These are phyloP conservation scores for Leptinotarsa peninsularis DNA, from an alignment of 2,888 invertebrate species.

Conservation along the genomic window DNA sequence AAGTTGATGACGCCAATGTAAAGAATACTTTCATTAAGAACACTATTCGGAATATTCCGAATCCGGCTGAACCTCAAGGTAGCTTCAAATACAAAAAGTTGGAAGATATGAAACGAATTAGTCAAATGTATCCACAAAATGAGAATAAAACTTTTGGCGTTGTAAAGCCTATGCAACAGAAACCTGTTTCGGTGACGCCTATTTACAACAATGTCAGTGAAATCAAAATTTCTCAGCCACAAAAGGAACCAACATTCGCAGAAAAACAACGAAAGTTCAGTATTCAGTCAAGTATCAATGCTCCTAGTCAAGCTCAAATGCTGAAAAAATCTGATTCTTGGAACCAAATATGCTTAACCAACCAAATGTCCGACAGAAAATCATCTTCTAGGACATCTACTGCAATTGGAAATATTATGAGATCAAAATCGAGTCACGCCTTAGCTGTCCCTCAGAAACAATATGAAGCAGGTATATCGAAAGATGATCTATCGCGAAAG, in stretches of 20 bases:
- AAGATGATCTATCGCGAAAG: conserved; percentile 77
- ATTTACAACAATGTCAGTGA: conserved; percentile 47
- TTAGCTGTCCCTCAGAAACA: conserved; percentile 80
- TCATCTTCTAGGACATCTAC: conserved; percentile 49
- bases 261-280: conserved; percentile 64
- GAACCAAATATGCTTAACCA: conserved; percentile 74
- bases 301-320: conserved; percentile 45
- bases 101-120: not conserved
- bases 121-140: not conserved
- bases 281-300: conserved; percentile 60
- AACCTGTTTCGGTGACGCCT: conserved; percentile 32
- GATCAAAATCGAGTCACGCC: conserved; percentile 82
- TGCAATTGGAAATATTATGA: conserved; percentile 54
- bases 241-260: conserved; percentile 56
- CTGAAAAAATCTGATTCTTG: conserved; percentile 83
- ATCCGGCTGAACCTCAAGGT: not conserved
- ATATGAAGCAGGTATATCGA: conserved; percentile 81
- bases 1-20: not conserved
- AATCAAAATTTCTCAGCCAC: conserved; percentile 25
- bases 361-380: conserved; percentile 56
- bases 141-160: conserved; percentile 50
- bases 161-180: conserved; percentile 54
- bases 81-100: conserved; percentile 15
- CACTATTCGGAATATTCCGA: not conserved
- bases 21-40: not conserved